phyloP scores from a whole-genome alignment of 2,888 invertebrate genomes.

The Didymodactylos carnosus region DNA sequence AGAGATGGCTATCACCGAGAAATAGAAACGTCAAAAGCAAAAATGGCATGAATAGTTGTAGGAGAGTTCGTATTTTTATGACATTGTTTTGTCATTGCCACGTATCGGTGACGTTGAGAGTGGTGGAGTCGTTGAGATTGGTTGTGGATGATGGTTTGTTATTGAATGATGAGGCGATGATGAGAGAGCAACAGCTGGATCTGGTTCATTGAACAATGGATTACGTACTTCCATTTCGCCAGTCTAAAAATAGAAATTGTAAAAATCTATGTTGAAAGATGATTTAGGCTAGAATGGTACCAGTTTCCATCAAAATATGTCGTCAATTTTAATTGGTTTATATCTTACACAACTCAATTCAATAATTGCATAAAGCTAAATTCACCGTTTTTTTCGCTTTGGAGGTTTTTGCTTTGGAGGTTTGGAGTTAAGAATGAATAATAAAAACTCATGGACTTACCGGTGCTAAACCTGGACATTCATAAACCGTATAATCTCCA shows the following conservation, averaged over 20 bases:
- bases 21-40: too few species aligned
- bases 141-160: neutral
- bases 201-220: conserved; percentile 48
- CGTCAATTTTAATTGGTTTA: neutral
- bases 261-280: neutral
- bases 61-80: too few species aligned
- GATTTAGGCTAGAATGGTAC: neutral
- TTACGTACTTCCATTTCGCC: conserved; percentile 95
- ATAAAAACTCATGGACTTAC: conserved; percentile 40
- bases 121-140: neutral
- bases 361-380: too few species aligned
- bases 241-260: conserved; percentile 45
- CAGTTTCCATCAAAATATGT: neutral
- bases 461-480: conserved; percentile 88
- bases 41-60: too few species aligned
- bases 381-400: neutral
- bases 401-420: neutral
- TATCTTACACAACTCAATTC: too few species aligned
- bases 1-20: too few species aligned
- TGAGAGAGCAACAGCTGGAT: neutral
- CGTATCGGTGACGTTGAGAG: neutral
- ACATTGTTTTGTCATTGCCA: neutral
- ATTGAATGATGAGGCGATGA: neutral
- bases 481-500: conserved; percentile 82
- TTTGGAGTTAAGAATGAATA: neutral